Conservation (phyloP, 2,888 invertebrate genomes). For the Meiosimyza platycephala region DNA sequence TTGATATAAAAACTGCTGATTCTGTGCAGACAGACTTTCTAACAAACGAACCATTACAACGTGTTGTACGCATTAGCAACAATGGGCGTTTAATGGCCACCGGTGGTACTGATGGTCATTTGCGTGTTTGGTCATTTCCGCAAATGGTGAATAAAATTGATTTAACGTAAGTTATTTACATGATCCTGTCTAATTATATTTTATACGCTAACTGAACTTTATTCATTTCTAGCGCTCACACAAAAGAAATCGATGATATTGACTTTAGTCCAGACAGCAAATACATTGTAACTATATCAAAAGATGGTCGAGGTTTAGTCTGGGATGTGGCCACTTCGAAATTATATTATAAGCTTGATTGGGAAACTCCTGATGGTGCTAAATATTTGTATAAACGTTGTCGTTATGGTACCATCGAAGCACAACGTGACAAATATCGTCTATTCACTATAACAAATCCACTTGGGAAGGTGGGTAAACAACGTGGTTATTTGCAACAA, state of each 20-base stretch:
- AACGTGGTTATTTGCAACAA: conserved; percentile 79
- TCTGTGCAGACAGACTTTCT: conserved; percentile 89
- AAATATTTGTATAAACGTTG: conserved; percentile 88
- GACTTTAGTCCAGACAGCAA: conserved; percentile 87
- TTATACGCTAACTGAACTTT: background rate
- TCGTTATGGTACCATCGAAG: conserved; percentile 81
- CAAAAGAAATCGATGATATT: conserved; percentile 93
- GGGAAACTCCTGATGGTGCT: conserved; percentile 79
- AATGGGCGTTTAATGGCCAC: conserved; percentile 87
- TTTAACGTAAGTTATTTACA: conserved; percentile 67
- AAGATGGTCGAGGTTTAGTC: conserved; percentile 85
- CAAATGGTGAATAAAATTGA: conserved; percentile 77
- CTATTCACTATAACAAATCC: conserved; percentile 88
- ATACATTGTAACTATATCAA: conserved; percentile 84
- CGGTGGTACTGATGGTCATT: conserved; percentile 89
- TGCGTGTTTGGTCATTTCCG: conserved; percentile 91
- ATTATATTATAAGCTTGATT: conserved; percentile 77
- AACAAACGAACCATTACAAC: conserved; percentile 82
- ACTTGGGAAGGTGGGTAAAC: conserved; percentile 76
- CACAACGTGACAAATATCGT: conserved; percentile 73
- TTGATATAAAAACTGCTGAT: conserved; percentile 81
- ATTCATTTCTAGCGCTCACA: conserved; percentile 72
- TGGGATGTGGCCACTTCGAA: conserved; percentile 80
- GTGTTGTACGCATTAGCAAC: conserved; percentile 84
- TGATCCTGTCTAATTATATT: background rate